Evolutionary conservation across 2,888 invertebrate genomes (phyloP).

Genomic region (Teinopalpus imperialis): DNA sequence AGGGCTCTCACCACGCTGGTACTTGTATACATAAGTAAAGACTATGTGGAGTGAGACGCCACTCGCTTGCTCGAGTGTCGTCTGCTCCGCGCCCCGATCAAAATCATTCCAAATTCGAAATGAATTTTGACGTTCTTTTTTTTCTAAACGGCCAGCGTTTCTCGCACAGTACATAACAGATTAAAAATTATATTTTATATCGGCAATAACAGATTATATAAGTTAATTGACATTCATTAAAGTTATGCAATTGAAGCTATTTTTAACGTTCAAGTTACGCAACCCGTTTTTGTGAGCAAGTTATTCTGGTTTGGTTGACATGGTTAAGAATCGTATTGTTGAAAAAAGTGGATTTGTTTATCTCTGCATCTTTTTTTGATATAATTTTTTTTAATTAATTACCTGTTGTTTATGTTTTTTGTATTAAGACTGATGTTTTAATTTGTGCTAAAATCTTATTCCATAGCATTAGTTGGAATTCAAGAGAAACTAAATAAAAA

Average conservation of each 20-base stretch:
- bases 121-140: constrained; percentile 58
- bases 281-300: constrained; percentile 17
- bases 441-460: too few relatives aligned
- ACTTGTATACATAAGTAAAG: constrained; percentile 61
- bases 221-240: constrained; percentile 8
- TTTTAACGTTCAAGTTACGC: constrained; percentile 17
- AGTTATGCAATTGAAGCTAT: constrained; percentile 22
- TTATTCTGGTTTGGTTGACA: constrained; percentile 18
- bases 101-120: constrained; percentile 73
- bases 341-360: constrained; percentile 10
- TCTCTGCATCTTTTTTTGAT: neutral
- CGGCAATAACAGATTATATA: neutral
- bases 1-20: constrained; percentile 46
- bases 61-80: constrained; percentile 73
- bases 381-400: neutral
- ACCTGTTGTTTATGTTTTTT: too few relatives aligned
- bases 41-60: constrained; percentile 65
- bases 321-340: constrained; percentile 9
- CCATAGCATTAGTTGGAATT: too few relatives aligned
- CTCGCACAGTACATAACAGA: constrained; percentile 1
- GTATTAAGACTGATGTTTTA: too few relatives aligned
- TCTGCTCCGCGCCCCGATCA: constrained; percentile 75
- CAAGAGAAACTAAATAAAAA: too few relatives aligned
- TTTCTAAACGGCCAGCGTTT: constrained; percentile 30
- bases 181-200: neutral